Percentiles rank a stretch among this genome's conserved stretches.
phyloP scores from a whole-genome alignment of 2,888 invertebrate species.

The Tineola bisselliella region DNA sequence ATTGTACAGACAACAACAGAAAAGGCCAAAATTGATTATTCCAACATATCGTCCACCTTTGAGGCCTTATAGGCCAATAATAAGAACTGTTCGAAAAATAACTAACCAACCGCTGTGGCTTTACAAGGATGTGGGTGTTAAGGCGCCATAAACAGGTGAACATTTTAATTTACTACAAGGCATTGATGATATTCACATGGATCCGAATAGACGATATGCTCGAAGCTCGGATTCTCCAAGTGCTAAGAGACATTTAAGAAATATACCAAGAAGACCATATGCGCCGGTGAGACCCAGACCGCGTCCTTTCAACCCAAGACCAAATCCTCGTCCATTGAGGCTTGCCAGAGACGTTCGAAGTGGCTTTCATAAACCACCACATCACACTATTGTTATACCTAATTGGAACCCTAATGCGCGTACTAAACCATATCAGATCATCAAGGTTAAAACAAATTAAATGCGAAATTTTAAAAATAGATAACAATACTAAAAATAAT shows the following conservation, averaged over 20 bases:
- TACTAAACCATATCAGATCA: slow-evolving; percentile 28
- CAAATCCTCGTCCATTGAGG: slow-evolving; percentile 5
- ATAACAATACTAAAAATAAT: too few relatives aligned
- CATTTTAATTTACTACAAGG: slow-evolving; percentile 23
- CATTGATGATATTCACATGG: slow-evolving; percentile 25
- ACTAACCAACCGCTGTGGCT: background rate
- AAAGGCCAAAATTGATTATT: background rate
- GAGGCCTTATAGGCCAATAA: background rate
- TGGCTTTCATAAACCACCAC: slow-evolving; percentile 22
- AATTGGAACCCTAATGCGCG: slow-evolving; percentile 34
- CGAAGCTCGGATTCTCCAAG: slow-evolving; percentile 29
- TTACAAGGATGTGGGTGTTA: background rate
- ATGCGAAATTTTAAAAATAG: background rate
- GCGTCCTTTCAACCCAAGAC: slow-evolving; percentile 18
- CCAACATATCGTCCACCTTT: background rate
- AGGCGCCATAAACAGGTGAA: slow-evolving; percentile 22
- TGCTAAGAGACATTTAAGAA: slow-evolving; percentile 12
- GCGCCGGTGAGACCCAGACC: slow-evolving; percentile 16
- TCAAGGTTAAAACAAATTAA: slow-evolving; percentile 19
- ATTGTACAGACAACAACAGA: background rate
- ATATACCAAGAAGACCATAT: background rate
- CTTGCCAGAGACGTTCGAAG: background rate
- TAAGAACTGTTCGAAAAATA: background rate
- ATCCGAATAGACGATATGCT: slow-evolving; percentile 24
- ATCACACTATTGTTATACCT: slow-evolving; percentile 28